These are phyloP conservation scores for Ceratitis capitata DNA, from an alignment of 1,140 invertebrate genomes.

Conservation along the genomic window DNA sequence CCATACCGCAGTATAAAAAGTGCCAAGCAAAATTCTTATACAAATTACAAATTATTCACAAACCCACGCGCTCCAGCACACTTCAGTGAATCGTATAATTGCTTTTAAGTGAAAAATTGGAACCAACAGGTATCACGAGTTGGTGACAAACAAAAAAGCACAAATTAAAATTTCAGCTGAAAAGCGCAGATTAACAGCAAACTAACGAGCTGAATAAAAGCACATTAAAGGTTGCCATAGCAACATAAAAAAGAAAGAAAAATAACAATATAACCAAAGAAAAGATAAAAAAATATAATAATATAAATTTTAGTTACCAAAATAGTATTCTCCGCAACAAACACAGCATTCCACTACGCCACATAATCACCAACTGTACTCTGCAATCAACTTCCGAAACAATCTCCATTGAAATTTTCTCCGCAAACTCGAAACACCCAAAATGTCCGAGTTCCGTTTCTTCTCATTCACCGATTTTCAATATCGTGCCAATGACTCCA, in stretches of 20 bases:
- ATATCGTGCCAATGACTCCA: conserved; percentile 49
- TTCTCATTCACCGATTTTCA: conserved; percentile 56
- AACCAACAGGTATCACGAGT: background rate
- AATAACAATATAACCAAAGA: background rate
- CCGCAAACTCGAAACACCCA: conserved; percentile 29
- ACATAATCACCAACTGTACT: background rate
- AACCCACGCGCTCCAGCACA: background rate
- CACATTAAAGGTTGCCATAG: background rate
- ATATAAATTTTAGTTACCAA: background rate
- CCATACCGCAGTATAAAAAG: background rate
- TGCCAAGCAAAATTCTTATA: background rate
- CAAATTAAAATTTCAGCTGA: background rate
- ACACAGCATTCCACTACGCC: background rate
- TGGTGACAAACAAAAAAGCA: background rate
- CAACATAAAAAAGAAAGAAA: background rate
- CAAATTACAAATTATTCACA: background rate
- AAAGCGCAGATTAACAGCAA: background rate
- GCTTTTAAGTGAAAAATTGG: background rate
- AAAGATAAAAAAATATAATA: background rate
- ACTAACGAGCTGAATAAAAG: background rate
- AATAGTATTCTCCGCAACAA: background rate
- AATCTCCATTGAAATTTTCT: background rate
- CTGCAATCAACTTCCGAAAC: background rate
- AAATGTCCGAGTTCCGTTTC: conserved; percentile 61
- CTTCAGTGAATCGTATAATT: conserved; percentile 8